Evolutionary conservation across 2,797 vertebrate genomes (phyloP), one percentile per base, ranked within the genome.

Genomic region (Bovichtus variegatus): DNA sequence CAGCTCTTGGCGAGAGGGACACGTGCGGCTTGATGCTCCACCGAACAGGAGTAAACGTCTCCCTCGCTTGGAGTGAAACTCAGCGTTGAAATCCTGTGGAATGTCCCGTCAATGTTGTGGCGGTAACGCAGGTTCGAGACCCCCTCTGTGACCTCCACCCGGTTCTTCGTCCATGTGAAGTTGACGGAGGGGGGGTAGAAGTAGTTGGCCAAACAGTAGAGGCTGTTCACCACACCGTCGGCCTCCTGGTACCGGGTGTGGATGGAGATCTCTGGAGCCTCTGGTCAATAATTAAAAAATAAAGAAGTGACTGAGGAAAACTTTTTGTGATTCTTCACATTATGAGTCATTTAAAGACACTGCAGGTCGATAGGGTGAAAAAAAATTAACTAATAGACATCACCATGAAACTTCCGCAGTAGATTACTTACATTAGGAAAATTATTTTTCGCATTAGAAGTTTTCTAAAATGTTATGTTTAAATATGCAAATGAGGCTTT

Each of bases 141-240:
- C 1, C 66, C 75, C 6, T 61, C 60, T 1, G 66, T 66, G 47
- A 74, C 18, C 41, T 49, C 29, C 44, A 9, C 41, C 3, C 53
- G 53, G 15, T 83, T 79, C 58, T 53, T 76, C 16, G 25, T 59
- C 81, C 81, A 83, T 3, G 64, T 80, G 59, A 84, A 69, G 49
- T 61, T 77, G 60, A 80, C 38, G 65, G 73, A 38, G 9, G 82
- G 77, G 1, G 82, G 82, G 44, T 84, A 80, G 60, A 84, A 77
- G 34, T 62, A 11, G 29, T 44, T 60, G 64, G 64, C 69, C 25
- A 44, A 9, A 31, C 77, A 84, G 50, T 44, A 74, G 40, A 84
- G 77, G 3, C 72, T 72, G 53, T 83, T 79, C 6, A 36, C 1
- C 58, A 54, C 68, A 2, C 68, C 59, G 1, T 25, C 23, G 9